Base-by-base conservation (phyloP, 2,888 invertebrate genomes). In the Erpobdella octoculata region DNA sequence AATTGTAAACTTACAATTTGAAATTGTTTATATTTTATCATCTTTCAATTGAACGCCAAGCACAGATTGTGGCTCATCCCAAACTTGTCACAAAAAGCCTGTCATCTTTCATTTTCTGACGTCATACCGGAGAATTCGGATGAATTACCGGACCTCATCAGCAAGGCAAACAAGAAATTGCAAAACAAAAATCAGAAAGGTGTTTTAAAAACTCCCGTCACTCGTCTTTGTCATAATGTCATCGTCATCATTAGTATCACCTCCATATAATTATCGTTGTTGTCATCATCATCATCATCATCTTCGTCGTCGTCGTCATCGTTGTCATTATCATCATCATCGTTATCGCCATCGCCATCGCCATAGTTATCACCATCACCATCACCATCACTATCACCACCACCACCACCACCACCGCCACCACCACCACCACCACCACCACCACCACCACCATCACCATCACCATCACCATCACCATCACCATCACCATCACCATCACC, bases 291-390 rank as follows among this genome's bases (percentile, higher is more conserved):
- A n/a, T 41, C n/a, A n/a, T n/a, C n/a, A n/a, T n/a, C n/a, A n/a
- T n/a, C n/a, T n/a, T n/a, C n/a, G n/a, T n/a, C n/a, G 46, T 41
- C 46, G n/a, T 41, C 46, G n/a, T 41, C 46, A 41, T 41, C 46
- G 46, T 41, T n/a, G 46, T 41, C 46, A 41, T 41, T n/a, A 31
- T 59, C 2, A 59, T 4, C 8, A 15, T 25, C 25, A 31, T 3
- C 6, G 1, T 59, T 15, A 59, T 6, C 59, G 31, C 31, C n/a
- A 59, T 28, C 8, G 28, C 31, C 59, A 59, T 6, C 59, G 3
- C 28, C 59, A n/a, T n/a, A n/a, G n/a, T n/a, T n/a, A n/a, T n/a
- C n/a, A n/a, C n/a, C 15, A 3, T 59, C 15, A 21, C n/a, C 25
- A 21, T 25, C 15, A 21, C n/a, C 31, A 59, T 59, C 15, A 31